Evolutionary conservation across 2,113 vertebrate species (phyloP).

Genomic region (Corvus cornix): DNA sequence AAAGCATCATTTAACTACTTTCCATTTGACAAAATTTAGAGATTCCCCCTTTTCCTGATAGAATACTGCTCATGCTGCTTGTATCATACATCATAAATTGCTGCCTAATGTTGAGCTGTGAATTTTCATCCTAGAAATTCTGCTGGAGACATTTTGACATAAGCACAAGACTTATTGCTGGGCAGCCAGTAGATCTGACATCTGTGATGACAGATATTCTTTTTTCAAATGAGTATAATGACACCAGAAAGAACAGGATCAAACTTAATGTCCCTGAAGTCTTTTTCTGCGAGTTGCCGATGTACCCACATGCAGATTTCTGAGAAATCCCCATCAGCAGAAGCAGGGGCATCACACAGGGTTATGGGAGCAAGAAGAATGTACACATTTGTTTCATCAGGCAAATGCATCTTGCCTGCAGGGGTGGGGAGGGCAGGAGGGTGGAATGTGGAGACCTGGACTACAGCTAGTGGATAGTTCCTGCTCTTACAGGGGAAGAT

Average conservation of each 20-base stretch:
- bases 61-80: background rate
- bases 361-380: background rate
- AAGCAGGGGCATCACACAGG: background rate
- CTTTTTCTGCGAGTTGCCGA: background rate
- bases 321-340: background rate
- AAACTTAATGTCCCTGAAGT: background rate
- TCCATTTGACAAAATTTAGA: background rate
- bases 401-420: background rate
- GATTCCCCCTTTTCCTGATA: background rate
- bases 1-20: background rate
- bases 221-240: slow-evolving; percentile 12
- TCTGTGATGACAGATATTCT: background rate
- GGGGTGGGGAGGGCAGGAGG: background rate
- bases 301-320: background rate
- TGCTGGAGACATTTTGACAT: slow-evolving; percentile 13
- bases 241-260: background rate
- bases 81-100: slow-evolving; percentile 13
- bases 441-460: background rate
- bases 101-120: slow-evolving; percentile 1
- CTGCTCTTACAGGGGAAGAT: background rate
- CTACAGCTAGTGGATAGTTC: background rate
- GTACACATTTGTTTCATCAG: background rate
- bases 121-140: slow-evolving; percentile 36
- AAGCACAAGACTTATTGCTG: slow-evolving; percentile 28
- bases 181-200: background rate